A percentile compares a stretch with the other conserved stretches of the same genome.
These are phyloP conservation scores for Caenorhabditis remanei DNA, from an alignment of 1,140 invertebrate genomes.

Conservation along the genomic window DNA sequence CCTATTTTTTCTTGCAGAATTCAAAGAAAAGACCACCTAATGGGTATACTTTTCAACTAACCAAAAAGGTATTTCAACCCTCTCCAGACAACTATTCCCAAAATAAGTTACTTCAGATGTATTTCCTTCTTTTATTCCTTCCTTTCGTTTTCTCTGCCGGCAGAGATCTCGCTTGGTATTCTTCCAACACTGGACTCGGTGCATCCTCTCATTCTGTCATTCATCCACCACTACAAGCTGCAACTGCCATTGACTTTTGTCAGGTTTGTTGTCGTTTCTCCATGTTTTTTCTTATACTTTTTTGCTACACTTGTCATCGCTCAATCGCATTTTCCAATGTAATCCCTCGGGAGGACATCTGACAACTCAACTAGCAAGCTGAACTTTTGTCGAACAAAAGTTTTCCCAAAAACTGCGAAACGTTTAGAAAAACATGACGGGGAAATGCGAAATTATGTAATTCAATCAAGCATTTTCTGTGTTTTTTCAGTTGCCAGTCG, in stretches of 20 bases:
- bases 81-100: too few species aligned
- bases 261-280: slow-evolving; percentile 1
- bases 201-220: background rate
- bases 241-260: slow-evolving; percentile 46
- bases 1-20: background rate
- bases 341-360: slow-evolving; percentile 22
- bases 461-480: slow-evolving; percentile 3
- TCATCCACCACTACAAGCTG: slow-evolving; percentile 14
- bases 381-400: slow-evolving; percentile 46
- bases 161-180: slow-evolving; percentile 42
- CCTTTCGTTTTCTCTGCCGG: background rate
- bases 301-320: slow-evolving; percentile 45
- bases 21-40: background rate
- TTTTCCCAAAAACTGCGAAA: background rate
- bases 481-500: slow-evolving; percentile 57
- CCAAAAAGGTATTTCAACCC: background rate
- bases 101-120: background rate
- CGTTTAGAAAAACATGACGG: background rate
- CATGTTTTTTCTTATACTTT: background rate
- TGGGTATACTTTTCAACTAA: background rate
- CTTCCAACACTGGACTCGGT: background rate
- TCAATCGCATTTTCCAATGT: background rate
- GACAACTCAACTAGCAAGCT: slow-evolving; percentile 36
- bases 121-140: background rate
- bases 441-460: slow-evolving; percentile 28